Conservation (phyloP, 2,113 vertebrate species). For the Hydrochoerus hydrochaeris region DNA sequence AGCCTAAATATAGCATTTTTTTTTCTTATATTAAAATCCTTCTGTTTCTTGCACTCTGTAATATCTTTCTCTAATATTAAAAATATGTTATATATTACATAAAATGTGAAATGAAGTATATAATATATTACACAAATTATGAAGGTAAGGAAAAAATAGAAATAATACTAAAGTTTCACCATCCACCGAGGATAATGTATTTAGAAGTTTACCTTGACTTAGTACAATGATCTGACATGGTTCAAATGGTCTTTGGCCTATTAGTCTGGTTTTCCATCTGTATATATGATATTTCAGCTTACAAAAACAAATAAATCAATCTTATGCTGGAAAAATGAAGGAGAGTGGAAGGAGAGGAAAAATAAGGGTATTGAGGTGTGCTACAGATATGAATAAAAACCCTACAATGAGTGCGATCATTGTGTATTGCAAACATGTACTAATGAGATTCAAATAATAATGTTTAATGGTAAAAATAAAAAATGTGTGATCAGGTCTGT, state of each 20-base stretch:
- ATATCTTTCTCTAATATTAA: not conserved
- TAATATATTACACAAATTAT: not conserved
- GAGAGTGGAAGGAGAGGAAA: not conserved
- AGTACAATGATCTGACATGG: not conserved
- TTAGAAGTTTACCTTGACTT: not conserved
- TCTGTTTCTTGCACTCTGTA: not conserved
- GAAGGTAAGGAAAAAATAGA: not conserved
- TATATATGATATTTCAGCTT: not conserved
- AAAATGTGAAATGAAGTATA: not conserved
- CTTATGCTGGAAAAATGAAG: not conserved
- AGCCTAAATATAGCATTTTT: not conserved
- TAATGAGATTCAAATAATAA: not conserved
- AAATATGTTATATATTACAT: not conserved
- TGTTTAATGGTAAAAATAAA: not conserved
- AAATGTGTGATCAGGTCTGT: not conserved
- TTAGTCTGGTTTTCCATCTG: not conserved
- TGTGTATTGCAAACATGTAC: not conserved
- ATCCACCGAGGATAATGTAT: not conserved
- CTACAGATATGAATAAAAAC: not conserved
- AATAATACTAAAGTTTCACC: not conserved
- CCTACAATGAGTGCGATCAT: not conserved
- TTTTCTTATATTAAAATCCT: not conserved
- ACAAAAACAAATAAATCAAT: not conserved
- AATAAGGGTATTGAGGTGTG: not conserved
- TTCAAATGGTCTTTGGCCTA: not conserved